These are phyloP conservation scores for Notiomystis cincta DNA, from an alignment of 2,113 vertebrate species.

Conservation along the genomic window DNA sequence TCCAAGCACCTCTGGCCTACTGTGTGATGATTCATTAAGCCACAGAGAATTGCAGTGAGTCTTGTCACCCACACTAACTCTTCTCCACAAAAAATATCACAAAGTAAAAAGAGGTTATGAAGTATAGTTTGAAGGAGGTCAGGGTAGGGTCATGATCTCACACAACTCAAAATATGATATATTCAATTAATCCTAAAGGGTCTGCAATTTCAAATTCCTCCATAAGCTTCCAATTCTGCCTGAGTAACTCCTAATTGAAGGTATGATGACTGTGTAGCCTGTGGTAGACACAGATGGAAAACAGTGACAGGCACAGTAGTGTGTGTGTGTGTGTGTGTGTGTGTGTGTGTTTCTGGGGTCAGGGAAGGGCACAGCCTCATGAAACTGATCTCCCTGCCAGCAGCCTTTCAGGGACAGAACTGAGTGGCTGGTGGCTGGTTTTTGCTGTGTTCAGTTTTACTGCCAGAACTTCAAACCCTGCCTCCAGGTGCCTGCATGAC, in stretches of 20 bases:
- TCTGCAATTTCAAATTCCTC: not conserved
- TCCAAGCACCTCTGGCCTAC: conserved; percentile 24
- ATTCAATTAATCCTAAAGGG: not conserved
- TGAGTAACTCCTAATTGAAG: not conserved
- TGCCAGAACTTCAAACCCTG: not conserved
- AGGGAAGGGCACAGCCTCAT: not conserved
- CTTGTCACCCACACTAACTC: conserved; percentile 3
- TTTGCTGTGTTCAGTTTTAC: not conserved
- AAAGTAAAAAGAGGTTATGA: not conserved
- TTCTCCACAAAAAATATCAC: not conserved
- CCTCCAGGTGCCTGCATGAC: not conserved
- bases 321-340: not conserved
- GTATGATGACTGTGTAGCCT: not conserved
- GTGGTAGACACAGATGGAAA: not conserved
- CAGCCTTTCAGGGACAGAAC: not conserved
- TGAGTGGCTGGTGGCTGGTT: not conserved
- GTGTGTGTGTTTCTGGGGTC: not conserved
- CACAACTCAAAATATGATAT: not conserved
- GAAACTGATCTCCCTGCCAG: not conserved
- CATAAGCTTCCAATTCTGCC: not conserved
- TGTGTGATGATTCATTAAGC: conserved; percentile 33
- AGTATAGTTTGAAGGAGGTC: not conserved
- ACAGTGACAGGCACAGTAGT: not conserved
- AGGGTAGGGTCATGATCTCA: not conserved
- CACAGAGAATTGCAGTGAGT: conserved; percentile 9